Evolutionary conservation across 2,888 invertebrate species (phyloP).

Genomic region (Chloroclystis v-ata): DNA sequence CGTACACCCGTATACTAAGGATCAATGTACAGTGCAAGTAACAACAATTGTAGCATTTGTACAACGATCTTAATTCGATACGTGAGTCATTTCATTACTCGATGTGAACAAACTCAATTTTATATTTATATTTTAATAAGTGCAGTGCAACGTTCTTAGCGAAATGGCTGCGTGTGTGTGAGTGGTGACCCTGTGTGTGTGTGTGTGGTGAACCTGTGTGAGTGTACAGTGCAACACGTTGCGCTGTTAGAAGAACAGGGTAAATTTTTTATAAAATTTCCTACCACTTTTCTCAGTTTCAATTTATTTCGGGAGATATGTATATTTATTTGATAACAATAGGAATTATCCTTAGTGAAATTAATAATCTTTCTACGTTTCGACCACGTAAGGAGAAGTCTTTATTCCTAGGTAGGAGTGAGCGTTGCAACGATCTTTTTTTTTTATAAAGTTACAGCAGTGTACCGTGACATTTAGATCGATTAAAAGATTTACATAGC

Average conservation of each 20-base stretch:
- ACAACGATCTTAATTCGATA: constrained; percentile 28
- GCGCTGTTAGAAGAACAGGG: not conserved
- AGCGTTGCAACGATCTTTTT: too few relatives aligned
- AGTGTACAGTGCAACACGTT: not conserved
- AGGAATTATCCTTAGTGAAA: too few relatives aligned
- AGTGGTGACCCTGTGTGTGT: constrained; percentile 23
- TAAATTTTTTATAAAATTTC: too few relatives aligned
- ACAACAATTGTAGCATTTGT: constrained; percentile 22
- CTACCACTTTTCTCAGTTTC: too few relatives aligned
- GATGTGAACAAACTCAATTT: constrained; percentile 30
- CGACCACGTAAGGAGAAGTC: too few relatives aligned
- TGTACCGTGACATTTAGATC: too few relatives aligned
- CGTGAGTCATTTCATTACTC: constrained; percentile 23
- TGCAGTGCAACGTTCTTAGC: constrained; percentile 26
- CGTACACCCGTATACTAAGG: not conserved
- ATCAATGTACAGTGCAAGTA: constrained; percentile 1
- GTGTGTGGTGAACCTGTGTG: constrained; percentile 21
- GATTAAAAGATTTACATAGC: too few relatives aligned
- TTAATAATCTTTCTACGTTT: too few relatives aligned
- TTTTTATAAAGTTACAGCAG: too few relatives aligned
- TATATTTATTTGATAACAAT: too few relatives aligned
- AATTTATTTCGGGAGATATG: too few relatives aligned
- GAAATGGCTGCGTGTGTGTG: constrained; percentile 26
- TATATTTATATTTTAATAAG: constrained; percentile 27
- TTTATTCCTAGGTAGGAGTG: too few relatives aligned